Percentiles rank a stretch among this genome's conserved stretches.
Evolutionary conservation across 2,888 invertebrate species (phyloP).

Genomic region (Serripes groenlandicus): DNA sequence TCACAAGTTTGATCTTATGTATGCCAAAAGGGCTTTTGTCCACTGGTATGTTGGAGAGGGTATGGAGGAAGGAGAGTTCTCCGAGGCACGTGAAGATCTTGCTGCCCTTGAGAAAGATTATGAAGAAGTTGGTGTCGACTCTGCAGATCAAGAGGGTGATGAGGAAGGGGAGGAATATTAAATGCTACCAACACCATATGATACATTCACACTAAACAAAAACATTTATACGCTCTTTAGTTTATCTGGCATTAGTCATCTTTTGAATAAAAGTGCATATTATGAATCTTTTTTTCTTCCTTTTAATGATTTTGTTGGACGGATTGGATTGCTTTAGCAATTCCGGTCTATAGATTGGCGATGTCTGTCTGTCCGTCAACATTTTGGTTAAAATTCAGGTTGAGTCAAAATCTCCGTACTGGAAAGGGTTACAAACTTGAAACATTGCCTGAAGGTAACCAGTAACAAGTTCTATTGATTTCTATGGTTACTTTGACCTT

Average conservation of each 20-base stretch:
- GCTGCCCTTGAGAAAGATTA: slow-evolving; percentile 81
- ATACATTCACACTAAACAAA: background rate
- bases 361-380: too few relatives aligned
- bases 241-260: too few relatives aligned
- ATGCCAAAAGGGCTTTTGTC: slow-evolving; percentile 75
- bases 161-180: slow-evolving; percentile 48
- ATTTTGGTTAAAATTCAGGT: too few relatives aligned
- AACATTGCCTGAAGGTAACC: too few relatives aligned
- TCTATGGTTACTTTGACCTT: too few relatives aligned
- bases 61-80: slow-evolving; percentile 80
- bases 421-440: too few relatives aligned
- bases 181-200: background rate
- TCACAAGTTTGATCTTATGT: slow-evolving; percentile 78
- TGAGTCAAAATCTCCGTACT: too few relatives aligned
- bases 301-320: too few relatives aligned
- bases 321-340: too few relatives aligned
- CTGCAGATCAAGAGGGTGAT: slow-evolving; percentile 41
- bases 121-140: slow-evolving; percentile 68
- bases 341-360: too few relatives aligned
- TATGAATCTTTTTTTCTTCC: background rate
- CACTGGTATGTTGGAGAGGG: slow-evolving; percentile 75
- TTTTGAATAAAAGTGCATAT: background rate
- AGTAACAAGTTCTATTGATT: too few relatives aligned
- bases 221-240: too few relatives aligned
- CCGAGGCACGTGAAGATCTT: slow-evolving; percentile 80